These are phyloP conservation scores for Paguma larvata DNA, from an alignment of 2,797 vertebrate genomes.

Conservation along the genomic window DNA sequence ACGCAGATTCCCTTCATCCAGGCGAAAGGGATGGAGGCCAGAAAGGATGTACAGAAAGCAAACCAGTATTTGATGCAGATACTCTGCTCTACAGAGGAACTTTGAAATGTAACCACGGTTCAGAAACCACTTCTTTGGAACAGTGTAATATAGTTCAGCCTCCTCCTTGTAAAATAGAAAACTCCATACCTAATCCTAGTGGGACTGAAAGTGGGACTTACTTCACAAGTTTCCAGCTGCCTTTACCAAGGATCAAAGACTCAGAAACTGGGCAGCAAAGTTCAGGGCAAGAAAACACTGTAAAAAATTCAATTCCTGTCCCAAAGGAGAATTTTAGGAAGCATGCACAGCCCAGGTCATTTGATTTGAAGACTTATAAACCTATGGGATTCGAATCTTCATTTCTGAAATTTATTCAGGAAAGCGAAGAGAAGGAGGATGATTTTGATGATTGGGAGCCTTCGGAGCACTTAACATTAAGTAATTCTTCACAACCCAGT, in stretches of 20 bases:
- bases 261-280: conserved; percentile 87
- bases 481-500: conserved; percentile 79
- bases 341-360: conserved; percentile 86
- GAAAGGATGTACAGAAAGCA: conserved; percentile 67
- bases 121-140: conserved; percentile 83
- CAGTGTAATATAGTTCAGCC: conserved; percentile 82
- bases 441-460: conserved; percentile 89
- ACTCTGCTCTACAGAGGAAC: conserved; percentile 86
- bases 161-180: conserved; percentile 80
- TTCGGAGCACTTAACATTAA: conserved; percentile 84
- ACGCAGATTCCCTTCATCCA: conserved; percentile 62
- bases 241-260: conserved; percentile 93
- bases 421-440: conserved; percentile 92
- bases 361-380: conserved; percentile 95
- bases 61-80: conserved; percentile 77
- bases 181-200: conserved; percentile 81
- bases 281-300: conserved; percentile 79
- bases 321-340: conserved; percentile 87
- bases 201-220: conserved; percentile 87
- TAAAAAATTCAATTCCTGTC: conserved; percentile 82
- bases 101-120: conserved; percentile 87
- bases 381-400: conserved; percentile 98
- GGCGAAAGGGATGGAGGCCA: conserved; percentile 76
- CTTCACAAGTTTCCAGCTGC: conserved; percentile 87
- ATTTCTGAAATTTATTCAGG: conserved; percentile 98